Evolutionary conservation across 2,113 vertebrate genomes (phyloP), one percentile per base, ranked within the genome.

Genomic region (Onychorhynchus coronatus): DNA sequence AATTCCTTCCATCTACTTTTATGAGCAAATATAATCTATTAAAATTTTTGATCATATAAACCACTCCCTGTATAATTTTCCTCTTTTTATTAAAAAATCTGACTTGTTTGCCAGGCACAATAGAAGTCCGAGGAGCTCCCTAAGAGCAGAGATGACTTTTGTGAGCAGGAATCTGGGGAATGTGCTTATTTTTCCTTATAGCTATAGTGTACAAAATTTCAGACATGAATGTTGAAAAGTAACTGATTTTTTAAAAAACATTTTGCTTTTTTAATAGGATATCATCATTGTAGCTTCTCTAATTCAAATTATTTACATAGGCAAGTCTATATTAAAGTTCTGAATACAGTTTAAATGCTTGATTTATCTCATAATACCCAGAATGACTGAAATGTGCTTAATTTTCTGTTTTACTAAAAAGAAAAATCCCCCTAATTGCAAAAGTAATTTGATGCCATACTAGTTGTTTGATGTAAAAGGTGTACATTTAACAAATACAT

Each of bases 101-200:
- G 84, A 81, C 78, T 95, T 78, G 56, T 88, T 82, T 78, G 82
- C 96, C 85, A 96, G 85, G 82, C 73, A 95, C 85, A 96, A 53
- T 27, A 94, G 62, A 97, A 85, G 80, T 85, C 85, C 96, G 93
- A 91, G 72, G 92, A 97, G 63, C 66, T 86, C 93, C 63, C 73
- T 91, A 96, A 79, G 70, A 95, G 79, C 65, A 94, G 50, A 80
- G 66, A 73, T 94, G 22, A 94, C 59, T 97, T 93, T 91, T 95
- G 76, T 50, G 33, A 97, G 91, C 83, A 91, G 92, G 96, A 97
- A 97, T 98, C 97, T 86, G 83, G 94, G 84, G 97, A 97, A 98
- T 95, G 78, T 89, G 46, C 75, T 97, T 72, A 72, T 86, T 97
- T 93, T 89, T 95, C 53, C 85, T 97, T 97, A 95, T 35, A 96